Conservation (phyloP, 2,113 vertebrate species). For the Gopherus evgoodei region DNA sequence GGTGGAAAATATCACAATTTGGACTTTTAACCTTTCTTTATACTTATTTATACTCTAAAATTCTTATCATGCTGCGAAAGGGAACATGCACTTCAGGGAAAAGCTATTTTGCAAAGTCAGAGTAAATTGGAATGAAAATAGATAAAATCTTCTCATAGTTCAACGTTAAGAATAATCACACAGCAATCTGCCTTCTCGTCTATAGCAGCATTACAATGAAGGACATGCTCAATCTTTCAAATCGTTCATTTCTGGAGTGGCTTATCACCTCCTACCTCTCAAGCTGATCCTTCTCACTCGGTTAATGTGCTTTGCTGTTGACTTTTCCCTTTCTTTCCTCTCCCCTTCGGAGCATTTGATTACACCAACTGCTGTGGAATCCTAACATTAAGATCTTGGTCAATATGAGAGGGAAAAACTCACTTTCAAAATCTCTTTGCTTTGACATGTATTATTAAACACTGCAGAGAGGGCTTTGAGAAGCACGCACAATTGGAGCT, state of each 20-base stretch:
- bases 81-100: not conserved
- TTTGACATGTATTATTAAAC: conserved; percentile 16
- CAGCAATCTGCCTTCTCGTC: conserved; percentile 6
- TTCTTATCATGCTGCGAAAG: conserved; percentile 11
- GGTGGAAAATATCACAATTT: not conserved
- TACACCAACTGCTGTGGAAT: not conserved
- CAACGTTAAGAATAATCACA: conserved; percentile 29
- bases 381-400: conserved; percentile 25
- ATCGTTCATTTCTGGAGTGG: not conserved
- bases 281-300: conserved; percentile 43
- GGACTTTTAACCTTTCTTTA: conserved; percentile 25
- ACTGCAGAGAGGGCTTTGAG: not conserved
- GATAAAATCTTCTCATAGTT: conserved; percentile 47
- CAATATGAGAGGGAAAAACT: conserved; percentile 12
- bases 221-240: conserved; percentile 35
- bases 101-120: not conserved
- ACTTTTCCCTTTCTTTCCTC: conserved; percentile 24
- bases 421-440: conserved; percentile 19
- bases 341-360: conserved; percentile 29
- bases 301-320: conserved; percentile 13
- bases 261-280: conserved; percentile 43
- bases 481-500: not conserved
- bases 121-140: conserved; percentile 65
- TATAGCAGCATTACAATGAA: conserved; percentile 38
- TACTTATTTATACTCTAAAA: not conserved